Evolutionary conservation across 2,888 invertebrate genomes (phyloP).

Genomic region (Limulus polyphemus): DNA sequence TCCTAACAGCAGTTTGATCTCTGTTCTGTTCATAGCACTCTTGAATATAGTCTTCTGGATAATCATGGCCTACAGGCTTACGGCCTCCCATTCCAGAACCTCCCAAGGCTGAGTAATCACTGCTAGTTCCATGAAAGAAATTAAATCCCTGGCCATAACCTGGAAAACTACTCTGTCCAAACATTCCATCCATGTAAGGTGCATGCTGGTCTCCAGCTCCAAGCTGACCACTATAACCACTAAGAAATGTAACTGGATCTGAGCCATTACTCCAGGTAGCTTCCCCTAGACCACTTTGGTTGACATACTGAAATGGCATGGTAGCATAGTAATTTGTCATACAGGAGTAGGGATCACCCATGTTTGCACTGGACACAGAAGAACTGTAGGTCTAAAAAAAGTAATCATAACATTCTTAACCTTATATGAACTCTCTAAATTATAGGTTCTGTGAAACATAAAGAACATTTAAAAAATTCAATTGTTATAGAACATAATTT

Average conservation of each 20-base stretch:
- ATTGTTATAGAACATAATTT: too few species aligned
- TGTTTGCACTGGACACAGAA: constrained; percentile 44
- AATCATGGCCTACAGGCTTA: constrained; percentile 53
- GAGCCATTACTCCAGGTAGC: constrained; percentile 77
- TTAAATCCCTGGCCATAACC: constrained; percentile 49
- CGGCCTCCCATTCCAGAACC: not conserved
- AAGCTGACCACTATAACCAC: constrained; percentile 54
- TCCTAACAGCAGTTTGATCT: constrained; percentile 45
- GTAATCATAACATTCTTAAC: too few species aligned
- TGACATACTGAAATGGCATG: constrained; percentile 72
- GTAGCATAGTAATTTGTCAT: constrained; percentile 46
- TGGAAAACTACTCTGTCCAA: constrained; percentile 44
- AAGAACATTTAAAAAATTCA: too few species aligned
- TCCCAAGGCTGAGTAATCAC: constrained; percentile 1
- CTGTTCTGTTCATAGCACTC: constrained; percentile 33
- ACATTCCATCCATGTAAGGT: constrained; percentile 69
- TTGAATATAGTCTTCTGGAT: constrained; percentile 55
- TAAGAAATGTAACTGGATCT: constrained; percentile 69
- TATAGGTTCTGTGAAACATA: too few species aligned
- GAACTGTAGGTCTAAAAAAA: constrained; percentile 33
- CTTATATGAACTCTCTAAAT: too few species aligned
- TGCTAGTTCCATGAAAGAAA: constrained; percentile 61
- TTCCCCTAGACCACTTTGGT: constrained; percentile 72
- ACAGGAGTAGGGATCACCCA: constrained; percentile 49
- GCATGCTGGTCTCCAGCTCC: constrained; percentile 53